Percentiles rank a stretch among this genome's conserved stretches.
Evolutionary conservation across 2,797 vertebrate species (phyloP).

Genomic region (Strix occidentalis): DNA sequence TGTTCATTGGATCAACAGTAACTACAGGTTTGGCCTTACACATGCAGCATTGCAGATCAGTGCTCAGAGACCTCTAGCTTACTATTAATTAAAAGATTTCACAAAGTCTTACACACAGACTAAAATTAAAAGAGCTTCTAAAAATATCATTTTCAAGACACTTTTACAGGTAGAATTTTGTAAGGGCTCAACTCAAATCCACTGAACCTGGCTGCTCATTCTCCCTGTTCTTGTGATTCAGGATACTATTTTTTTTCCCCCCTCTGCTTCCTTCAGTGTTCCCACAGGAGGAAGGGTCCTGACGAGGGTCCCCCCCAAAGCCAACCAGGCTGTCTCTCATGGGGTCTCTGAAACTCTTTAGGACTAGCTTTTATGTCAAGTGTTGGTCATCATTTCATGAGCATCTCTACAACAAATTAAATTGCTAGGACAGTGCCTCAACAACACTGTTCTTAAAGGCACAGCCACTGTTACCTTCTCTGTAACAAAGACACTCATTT

Average conservation of each 20-base stretch:
- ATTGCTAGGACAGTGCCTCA: not conserved
- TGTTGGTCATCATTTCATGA: not conserved
- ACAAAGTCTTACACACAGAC: not conserved
- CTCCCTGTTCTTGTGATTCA: not conserved
- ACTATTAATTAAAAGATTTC: not conserved
- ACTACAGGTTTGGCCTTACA: not conserved
- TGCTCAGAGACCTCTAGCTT: not conserved
- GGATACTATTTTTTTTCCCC: not conserved
- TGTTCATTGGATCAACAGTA: not conserved
- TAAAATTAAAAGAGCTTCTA: not conserved
- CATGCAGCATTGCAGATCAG: rapidly evolving
- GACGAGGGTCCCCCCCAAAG: not conserved
- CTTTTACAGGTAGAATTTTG: not conserved
- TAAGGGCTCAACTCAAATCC: not conserved
- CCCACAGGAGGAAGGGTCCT: not conserved
- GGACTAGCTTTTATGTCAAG: not conserved
- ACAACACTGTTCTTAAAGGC: not conserved
- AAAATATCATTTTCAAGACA: not conserved
- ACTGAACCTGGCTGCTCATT: not conserved
- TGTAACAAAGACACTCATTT: not conserved
- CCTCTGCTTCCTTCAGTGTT: not conserved
- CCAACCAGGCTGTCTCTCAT: not conserved
- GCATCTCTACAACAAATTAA: not conserved
- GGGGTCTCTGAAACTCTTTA: not conserved
- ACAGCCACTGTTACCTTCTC: not conserved